These are phyloP conservation scores for Parascotia fuliginaria DNA, from an alignment of 2,888 invertebrate species.

Conservation along the genomic window DNA sequence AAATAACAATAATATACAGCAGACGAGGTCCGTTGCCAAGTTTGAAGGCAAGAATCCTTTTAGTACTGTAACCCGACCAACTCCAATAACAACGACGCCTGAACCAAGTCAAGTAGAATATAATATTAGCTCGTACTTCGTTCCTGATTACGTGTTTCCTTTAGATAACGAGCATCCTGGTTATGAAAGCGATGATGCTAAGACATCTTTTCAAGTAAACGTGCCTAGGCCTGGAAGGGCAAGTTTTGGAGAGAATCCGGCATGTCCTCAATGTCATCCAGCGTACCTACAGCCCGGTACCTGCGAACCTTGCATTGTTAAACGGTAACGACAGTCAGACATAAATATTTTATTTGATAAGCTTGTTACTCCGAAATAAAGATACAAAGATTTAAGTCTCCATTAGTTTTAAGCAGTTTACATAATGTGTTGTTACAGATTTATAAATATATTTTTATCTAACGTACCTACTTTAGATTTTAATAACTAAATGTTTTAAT, in stretches of 20 bases:
- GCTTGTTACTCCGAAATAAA: not conserved
- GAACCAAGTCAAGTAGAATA: conserved; percentile 76
- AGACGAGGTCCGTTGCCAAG: conserved; percentile 41
- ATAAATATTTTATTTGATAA: not conserved
- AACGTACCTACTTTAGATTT: too few relatives aligned
- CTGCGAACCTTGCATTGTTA: conserved; percentile 88
- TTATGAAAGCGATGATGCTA: conserved; percentile 81
- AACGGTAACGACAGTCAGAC: conserved; percentile 61
- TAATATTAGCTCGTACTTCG: conserved; percentile 85
- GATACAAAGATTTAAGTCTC: not conserved
- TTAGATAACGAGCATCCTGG: conserved; percentile 86
- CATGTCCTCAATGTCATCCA: conserved; percentile 88
- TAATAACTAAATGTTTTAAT: too few relatives aligned
- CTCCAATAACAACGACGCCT: conserved; percentile 58
- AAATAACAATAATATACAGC: conserved; percentile 41
- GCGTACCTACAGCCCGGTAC: conserved; percentile 87
- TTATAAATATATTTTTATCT: too few relatives aligned
- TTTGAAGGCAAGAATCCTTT: conserved; percentile 65
- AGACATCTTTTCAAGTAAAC: conserved; percentile 87
- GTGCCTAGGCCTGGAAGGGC: conserved; percentile 75
- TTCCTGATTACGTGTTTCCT: conserved; percentile 87
- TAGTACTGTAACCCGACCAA: conserved; percentile 61
- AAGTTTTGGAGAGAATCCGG: conserved; percentile 86
- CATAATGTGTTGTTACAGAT: conserved; percentile 5
- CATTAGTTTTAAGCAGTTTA: not conserved